Percentiles rank a stretch among this genome's conserved stretches.
These are phyloP conservation scores for Turritopsis rubra DNA, from an alignment of 30 jellyfish, hydroid and myxozoan genomes.

Conservation along the genomic window DNA sequence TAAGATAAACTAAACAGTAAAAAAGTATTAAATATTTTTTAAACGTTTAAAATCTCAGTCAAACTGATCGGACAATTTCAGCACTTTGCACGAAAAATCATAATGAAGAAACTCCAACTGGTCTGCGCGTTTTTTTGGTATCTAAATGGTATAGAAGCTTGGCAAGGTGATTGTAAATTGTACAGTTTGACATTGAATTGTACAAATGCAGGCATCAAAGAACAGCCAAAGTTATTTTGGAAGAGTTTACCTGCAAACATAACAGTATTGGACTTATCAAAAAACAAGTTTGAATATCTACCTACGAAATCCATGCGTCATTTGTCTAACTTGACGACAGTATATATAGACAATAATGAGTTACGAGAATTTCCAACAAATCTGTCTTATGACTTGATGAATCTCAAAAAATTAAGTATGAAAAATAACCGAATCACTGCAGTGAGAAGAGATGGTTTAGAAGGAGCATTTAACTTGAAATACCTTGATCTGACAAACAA, in stretches of 20 bases:
- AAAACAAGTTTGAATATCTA: background rate
- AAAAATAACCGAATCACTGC: background rate
- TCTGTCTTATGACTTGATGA: background rate
- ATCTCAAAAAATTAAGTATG: background rate
- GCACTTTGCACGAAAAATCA: background rate
- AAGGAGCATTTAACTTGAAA: background rate
- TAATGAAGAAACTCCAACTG: background rate
- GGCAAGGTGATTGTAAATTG: background rate
- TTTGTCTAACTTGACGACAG: background rate
- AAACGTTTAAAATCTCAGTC: no score
- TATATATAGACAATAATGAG: background rate
- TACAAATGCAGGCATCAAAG: background rate
- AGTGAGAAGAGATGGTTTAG: background rate
- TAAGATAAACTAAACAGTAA: background rate
- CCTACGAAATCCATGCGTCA: background rate
- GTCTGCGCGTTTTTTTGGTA: background rate
- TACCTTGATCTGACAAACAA: background rate
- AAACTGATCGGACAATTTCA: no score
- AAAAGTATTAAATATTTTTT: background rate
- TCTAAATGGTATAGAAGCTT: background rate
- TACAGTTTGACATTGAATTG: background rate
- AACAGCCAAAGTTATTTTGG: background rate
- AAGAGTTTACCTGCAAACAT: conserved; percentile 5
- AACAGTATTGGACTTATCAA: conserved; percentile 5
- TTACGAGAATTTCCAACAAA: conserved; percentile 3